These are phyloP conservation scores for Pyrocephalus nanus DNA, from an alignment of 2,797 vertebrate species.

Conservation along the genomic window DNA sequence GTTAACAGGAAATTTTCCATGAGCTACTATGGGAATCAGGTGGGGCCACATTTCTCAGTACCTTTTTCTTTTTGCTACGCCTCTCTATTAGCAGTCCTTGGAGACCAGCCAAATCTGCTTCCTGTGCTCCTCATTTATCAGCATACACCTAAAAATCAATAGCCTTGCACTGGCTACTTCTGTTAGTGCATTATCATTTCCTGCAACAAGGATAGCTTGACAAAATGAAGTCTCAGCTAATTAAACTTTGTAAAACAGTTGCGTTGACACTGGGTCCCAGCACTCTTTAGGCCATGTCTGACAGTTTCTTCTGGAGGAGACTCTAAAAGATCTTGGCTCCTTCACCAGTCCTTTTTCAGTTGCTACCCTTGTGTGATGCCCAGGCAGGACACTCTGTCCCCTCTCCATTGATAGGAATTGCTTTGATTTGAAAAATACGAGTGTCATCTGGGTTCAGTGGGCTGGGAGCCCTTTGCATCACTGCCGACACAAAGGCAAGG, in stretches of 20 bases:
- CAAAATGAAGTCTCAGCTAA: conserved; percentile 17
- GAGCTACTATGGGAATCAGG: neutral
- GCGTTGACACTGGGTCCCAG: neutral
- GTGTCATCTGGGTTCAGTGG: neutral
- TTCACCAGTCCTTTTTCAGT: neutral
- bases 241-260: neutral
- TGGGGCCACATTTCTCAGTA: neutral
- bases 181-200: conserved; percentile 19
- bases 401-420: neutral
- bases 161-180: neutral
- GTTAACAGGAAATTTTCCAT: neutral
- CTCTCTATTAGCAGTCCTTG: neutral
- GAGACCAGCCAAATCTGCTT: conserved; percentile 18
- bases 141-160: conserved; percentile 31
- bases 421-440: neutral
- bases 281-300: neutral
- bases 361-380: neutral
- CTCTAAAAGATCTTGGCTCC: neutral
- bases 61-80: neutral
- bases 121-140: conserved; percentile 25
- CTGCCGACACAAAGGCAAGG: neutral
- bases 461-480: neutral
- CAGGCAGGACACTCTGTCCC: neutral
- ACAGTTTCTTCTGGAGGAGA: neutral
- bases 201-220: conserved; percentile 5